A percentile compares a stretch with the other conserved stretches of the same genome.
These are phyloP conservation scores for Pteruthius melanotis DNA, from an alignment of 2,113 vertebrate species.

Conservation along the genomic window DNA sequence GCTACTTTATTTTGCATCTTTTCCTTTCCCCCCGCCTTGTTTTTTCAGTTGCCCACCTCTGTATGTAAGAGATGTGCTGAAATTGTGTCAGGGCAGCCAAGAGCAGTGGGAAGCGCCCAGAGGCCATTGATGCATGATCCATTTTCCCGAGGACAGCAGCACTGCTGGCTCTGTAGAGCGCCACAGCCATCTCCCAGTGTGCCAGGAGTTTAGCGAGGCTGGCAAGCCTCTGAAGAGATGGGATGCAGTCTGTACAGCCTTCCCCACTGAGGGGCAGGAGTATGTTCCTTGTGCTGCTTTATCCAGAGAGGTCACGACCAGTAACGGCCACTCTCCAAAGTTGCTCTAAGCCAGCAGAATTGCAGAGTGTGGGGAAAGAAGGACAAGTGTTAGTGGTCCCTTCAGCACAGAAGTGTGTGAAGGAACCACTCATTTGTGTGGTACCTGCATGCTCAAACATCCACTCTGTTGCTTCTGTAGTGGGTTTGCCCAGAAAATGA, in stretches of 20 bases:
- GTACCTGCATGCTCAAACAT: neutral
- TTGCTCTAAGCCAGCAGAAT: neutral
- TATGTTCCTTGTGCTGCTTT: neutral
- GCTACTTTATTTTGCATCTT: neutral
- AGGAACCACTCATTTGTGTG: neutral
- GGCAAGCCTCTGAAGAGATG: rapidly evolving
- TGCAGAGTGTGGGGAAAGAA: neutral
- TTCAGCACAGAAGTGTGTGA: neutral
- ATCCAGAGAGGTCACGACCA: neutral
- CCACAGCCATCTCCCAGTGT: neutral
- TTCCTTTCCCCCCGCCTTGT: rapidly evolving
- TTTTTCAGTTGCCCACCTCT: neutral
- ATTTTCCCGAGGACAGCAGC: neutral
- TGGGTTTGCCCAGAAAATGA: neutral
- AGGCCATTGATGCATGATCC: neutral
- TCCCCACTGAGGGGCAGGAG: neutral
- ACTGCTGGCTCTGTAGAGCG: neutral
- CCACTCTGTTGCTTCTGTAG: neutral
- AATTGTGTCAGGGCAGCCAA: neutral
- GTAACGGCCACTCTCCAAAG: neutral
- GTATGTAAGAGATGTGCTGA: neutral
- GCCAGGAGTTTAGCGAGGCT: neutral
- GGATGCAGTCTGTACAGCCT: neutral
- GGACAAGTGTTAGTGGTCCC: neutral
- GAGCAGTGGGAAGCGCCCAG: neutral